These are phyloP conservation scores for Corythornis vintsioides DNA, from an alignment of 2,113 vertebrate genomes.

Conservation along the genomic window DNA sequence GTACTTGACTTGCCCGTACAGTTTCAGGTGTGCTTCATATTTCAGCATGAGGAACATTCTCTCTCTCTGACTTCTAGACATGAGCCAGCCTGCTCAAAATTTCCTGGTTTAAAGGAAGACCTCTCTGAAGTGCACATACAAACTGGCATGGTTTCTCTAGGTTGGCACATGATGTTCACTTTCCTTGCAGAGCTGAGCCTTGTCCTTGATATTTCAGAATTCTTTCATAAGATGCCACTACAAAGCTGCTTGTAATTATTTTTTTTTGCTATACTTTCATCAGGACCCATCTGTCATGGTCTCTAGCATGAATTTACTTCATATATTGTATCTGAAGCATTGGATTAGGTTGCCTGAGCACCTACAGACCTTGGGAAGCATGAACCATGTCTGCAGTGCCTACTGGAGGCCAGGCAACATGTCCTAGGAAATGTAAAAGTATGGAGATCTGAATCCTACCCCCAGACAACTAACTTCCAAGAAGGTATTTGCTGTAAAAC, in stretches of 20 bases:
- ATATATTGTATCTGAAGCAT: background rate
- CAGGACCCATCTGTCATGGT: background rate
- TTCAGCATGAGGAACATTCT: background rate
- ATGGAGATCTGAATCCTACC: background rate
- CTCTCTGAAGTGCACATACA: too few species aligned
- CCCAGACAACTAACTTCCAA: background rate
- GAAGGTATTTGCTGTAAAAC: background rate
- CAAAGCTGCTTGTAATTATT: background rate
- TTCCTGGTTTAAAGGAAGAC: too few species aligned
- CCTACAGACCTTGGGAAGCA: background rate
- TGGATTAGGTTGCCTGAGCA: background rate
- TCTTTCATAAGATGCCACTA: background rate
- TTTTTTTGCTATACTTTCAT: background rate
- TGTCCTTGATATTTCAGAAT: background rate
- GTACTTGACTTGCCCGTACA: background rate
- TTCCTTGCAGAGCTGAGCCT: too few species aligned
- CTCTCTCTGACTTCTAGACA: too few species aligned
- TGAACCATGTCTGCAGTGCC: background rate
- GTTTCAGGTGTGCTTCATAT: background rate
- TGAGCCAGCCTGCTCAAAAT: too few species aligned
- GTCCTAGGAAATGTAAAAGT: background rate
- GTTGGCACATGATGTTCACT: too few species aligned
- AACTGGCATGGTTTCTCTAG: too few species aligned
- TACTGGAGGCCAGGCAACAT: background rate
- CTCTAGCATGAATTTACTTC: background rate